A percentile compares a stretch with the other conserved stretches of the same genome.
These are phyloP conservation scores for Fulmarus glacialis DNA, from an alignment of 2,113 vertebrate genomes.

Conservation along the genomic window DNA sequence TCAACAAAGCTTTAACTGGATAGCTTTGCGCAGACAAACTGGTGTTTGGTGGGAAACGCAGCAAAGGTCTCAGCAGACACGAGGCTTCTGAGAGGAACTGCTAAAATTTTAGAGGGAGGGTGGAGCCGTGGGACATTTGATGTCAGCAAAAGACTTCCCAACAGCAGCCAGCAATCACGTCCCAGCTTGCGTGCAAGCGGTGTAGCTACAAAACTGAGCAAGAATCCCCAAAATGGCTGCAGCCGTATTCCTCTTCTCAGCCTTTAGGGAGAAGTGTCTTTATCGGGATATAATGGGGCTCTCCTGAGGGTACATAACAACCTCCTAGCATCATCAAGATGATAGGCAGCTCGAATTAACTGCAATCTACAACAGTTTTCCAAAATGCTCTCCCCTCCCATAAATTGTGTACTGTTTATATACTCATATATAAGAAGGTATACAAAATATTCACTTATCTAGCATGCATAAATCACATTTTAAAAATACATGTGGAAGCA, in stretches of 20 bases:
- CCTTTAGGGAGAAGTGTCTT: background rate
- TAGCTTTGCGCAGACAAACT: background rate
- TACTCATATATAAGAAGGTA: background rate
- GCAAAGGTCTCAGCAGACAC: background rate
- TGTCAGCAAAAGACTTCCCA: background rate
- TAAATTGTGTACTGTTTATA: background rate
- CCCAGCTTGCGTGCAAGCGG: rapidly evolving
- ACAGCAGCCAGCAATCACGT: background rate
- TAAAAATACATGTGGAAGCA: background rate
- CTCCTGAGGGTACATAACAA: background rate
- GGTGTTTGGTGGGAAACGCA: background rate
- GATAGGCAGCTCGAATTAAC: background rate
- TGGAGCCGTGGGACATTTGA: background rate
- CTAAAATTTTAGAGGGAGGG: background rate
- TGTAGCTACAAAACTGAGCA: background rate
- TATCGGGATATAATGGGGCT: background rate
- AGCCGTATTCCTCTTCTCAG: background rate
- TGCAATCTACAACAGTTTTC: background rate
- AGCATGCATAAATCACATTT: background rate
- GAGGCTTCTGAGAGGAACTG: background rate
- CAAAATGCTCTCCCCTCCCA: background rate
- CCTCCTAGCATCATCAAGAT: background rate
- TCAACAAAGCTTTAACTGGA: background rate
- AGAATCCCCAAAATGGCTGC: background rate
- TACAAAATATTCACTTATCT: background rate